Conservation (phyloP, 92 coral and sea anemone genomes). For the Phenganax subtilis region DNA sequence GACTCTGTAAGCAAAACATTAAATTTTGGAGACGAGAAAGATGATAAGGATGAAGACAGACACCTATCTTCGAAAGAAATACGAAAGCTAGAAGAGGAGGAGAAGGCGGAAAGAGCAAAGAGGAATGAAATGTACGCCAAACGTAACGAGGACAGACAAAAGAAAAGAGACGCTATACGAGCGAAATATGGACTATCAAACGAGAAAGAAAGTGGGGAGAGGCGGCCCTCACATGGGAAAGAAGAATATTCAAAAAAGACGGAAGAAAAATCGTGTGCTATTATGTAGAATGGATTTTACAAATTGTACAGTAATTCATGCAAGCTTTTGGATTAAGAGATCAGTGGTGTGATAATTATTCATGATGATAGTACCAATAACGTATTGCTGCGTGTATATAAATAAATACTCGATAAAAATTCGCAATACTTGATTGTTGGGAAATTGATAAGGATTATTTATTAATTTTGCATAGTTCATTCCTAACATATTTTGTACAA, state of each 20-base stretch:
- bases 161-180: conserved; percentile 34
- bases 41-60: conserved; percentile 23
- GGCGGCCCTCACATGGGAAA: conserved; percentile 4
- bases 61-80: conserved; percentile 25
- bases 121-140: conserved; percentile 23
- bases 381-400: too few species aligned
- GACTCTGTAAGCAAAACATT: conserved; percentile 26
- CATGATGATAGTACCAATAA: too few species aligned
- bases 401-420: too few species aligned
- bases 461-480: neutral
- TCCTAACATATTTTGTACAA: neutral
- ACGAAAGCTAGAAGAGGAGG: conserved; percentile 28
- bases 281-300: neutral
- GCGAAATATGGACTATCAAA: conserved; percentile 30
- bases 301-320: neutral
- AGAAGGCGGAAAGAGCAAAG: conserved; percentile 19
- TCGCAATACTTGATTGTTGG: too few species aligned
- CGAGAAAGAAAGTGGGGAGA: conserved; percentile 12
- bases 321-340: neutral
- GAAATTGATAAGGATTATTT: neutral
- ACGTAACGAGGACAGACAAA: conserved; percentile 19
- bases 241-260: neutral
- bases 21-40: conserved; percentile 22
- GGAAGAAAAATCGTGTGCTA: conserved; percentile 27
- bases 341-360: too few species aligned